Evolutionary conservation across 2,797 vertebrate genomes (phyloP).

Genomic region (Myotis planiceps): DNA sequence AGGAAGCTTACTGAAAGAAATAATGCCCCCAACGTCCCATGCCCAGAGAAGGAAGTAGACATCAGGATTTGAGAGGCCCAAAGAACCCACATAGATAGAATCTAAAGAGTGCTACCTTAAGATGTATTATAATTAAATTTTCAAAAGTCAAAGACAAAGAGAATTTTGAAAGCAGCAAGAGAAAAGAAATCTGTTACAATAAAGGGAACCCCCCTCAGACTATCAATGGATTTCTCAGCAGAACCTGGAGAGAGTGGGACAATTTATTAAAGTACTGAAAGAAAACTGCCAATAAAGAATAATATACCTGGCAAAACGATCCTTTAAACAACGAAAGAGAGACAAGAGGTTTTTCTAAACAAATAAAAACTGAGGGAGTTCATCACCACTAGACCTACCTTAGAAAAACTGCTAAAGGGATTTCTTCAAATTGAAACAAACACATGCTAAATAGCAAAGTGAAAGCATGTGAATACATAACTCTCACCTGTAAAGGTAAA

Average conservation of each 20-base stretch:
- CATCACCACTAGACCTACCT: not conserved
- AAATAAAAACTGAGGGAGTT: not conserved
- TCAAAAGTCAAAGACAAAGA: not conserved
- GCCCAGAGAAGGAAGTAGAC: not conserved
- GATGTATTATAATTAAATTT: not conserved
- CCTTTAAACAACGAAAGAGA: not conserved
- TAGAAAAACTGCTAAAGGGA: not conserved
- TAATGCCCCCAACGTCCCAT: not conserved
- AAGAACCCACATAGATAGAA: not conserved
- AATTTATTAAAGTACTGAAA: not conserved
- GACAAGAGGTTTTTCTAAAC: not conserved
- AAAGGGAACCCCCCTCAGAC: not conserved
- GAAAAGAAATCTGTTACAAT: not conserved
- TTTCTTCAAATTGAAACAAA: not conserved
- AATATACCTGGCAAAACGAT: not conserved
- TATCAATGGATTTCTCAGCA: not conserved
- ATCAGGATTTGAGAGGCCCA: not conserved
- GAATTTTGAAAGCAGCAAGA: not conserved
- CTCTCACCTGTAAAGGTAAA: not conserved
- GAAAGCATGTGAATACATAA: not conserved
- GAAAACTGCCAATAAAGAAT: not conserved
- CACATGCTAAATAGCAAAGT: not conserved
- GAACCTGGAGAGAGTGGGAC: not conserved
- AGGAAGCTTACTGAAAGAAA: not conserved
- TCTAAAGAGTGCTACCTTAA: not conserved